Percentiles rank a stretch among this genome's conserved stretches.
These are phyloP conservation scores for Zeuzera pyrina DNA, from an alignment of 2,888 invertebrate genomes.

Conservation along the genomic window DNA sequence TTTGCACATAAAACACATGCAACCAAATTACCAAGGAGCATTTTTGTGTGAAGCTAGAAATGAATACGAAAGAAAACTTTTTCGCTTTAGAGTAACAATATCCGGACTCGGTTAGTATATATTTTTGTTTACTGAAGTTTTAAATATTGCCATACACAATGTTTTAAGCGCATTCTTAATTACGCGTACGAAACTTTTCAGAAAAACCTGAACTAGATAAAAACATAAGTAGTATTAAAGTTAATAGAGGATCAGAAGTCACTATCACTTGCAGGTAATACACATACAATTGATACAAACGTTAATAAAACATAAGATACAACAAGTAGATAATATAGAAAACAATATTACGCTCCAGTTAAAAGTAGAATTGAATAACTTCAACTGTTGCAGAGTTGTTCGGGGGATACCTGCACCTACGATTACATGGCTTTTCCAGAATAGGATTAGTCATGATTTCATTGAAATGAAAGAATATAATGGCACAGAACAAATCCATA, in stretches of 20 bases:
- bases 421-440: too few relatives aligned
- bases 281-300: too few relatives aligned
- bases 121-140: slow-evolving; percentile 2
- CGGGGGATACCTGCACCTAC: too few relatives aligned
- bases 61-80: slow-evolving; percentile 12
- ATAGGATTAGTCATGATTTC: too few relatives aligned
- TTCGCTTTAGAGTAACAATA: slow-evolving; percentile 22
- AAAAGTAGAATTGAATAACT: too few relatives aligned
- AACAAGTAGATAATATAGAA: too few relatives aligned
- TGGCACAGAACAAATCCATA: too few relatives aligned
- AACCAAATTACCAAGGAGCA: slow-evolving; percentile 18
- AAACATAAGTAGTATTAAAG: slow-evolving; percentile 8
- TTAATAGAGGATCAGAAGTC: slow-evolving; percentile 15
- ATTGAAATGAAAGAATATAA: too few relatives aligned
- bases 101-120: slow-evolving; percentile 24
- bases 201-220: slow-evolving; percentile 30
- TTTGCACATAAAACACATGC: slow-evolving; percentile 27
- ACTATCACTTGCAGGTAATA: slow-evolving; percentile 29
- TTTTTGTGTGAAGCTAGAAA: slow-evolving; percentile 28
- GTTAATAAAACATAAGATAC: too few relatives aligned
- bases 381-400: too few relatives aligned
- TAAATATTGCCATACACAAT: neutral
- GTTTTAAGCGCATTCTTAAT: slow-evolving; percentile 1
- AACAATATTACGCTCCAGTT: too few relatives aligned
- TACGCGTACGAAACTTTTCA: slow-evolving; percentile 13